Evolutionary conservation across 2,113 vertebrate species (phyloP).

Genomic region (Pomatostomus ruficeps): DNA sequence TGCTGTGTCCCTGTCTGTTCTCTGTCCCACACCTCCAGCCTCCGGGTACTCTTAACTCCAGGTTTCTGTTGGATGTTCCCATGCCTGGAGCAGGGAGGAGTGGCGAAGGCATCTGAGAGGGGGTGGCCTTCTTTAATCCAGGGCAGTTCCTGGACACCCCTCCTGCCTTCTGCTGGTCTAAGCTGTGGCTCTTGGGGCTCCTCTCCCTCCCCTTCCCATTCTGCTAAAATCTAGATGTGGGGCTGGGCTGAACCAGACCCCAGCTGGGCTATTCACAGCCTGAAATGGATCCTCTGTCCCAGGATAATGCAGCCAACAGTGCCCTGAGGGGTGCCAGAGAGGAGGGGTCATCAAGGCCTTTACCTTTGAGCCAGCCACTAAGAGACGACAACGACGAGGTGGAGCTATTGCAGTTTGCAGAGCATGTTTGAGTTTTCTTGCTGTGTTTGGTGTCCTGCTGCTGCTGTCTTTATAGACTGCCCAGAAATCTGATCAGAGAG

Average conservation of each 20-base stretch:
- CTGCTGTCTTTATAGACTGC: not conserved
- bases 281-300: not conserved
- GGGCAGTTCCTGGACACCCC: not conserved
- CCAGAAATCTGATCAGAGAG: not conserved
- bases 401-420: not conserved
- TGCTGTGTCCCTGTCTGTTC: not conserved
- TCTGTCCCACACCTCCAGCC: not conserved
- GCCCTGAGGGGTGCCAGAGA: not conserved
- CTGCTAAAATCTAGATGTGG: not conserved
- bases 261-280: not conserved
- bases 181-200: not conserved
- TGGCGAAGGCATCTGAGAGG: not conserved
- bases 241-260: not conserved
- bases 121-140: not conserved
- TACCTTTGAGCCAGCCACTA: not conserved
- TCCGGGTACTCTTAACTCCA: not conserved
- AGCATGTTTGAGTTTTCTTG: not conserved
- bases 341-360: not conserved
- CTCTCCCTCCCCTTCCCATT: not conserved
- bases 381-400: not conserved
- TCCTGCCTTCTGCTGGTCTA: not conserved
- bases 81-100: not conserved
- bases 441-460: not conserved
- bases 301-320: not conserved
- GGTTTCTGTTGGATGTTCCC: not conserved